A percentile compares a stretch with the other conserved stretches of the same genome.
These are phyloP conservation scores for Trematomus loennbergii DNA, from an alignment of 2,113 vertebrate genomes.

Conservation along the genomic window DNA sequence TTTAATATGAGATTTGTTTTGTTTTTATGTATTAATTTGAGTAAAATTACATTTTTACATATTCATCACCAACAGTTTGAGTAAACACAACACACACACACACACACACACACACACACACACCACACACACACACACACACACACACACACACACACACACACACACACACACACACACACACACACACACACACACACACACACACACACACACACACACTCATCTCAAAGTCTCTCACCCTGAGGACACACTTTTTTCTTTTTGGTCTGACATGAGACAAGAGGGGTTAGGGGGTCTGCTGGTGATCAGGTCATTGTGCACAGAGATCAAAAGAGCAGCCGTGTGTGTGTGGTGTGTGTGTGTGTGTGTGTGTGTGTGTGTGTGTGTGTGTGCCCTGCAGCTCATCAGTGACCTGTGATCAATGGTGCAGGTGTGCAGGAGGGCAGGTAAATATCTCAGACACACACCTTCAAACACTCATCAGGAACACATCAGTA, in stretches of 20 bases:
- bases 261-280: constrained; percentile 19
- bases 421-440: constrained; percentile 80
- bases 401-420: constrained; percentile 65
- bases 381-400: too few species aligned
- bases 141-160: background rate
- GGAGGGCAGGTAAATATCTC: constrained; percentile 74
- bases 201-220: background rate
- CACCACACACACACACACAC: too few species aligned
- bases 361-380: too few species aligned
- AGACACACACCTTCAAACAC: constrained; percentile 63
- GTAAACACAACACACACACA: background rate
- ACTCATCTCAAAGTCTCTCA: background rate
- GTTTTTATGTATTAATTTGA: too few species aligned
- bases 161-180: too few species aligned
- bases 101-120: too few species aligned
- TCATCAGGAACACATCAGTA: constrained; percentile 49
- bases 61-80: background rate
- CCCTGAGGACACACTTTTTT: constrained; percentile 26
- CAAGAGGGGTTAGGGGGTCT: constrained; percentile 38
- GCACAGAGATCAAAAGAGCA: constrained; percentile 74
- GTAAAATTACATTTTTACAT: too few species aligned
- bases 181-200: too few species aligned
- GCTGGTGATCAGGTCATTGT: constrained; percentile 45
- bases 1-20: too few species aligned
- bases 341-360: background rate